phyloP scores from a whole-genome alignment of 1,140 invertebrate genomes.

The Drosophila melanogaster region Release_6_plus_ISO1_MT NT_037436.4:8577001-8577500 shows the following conservation, averaged over 20 bases:
- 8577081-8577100: slow-evolving; percentile 44
- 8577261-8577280: slow-evolving; percentile 70
- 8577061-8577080: slow-evolving; percentile 12
- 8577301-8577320: slow-evolving; percentile 57
- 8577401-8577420: slow-evolving; percentile 14
- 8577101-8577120: slow-evolving; percentile 77
- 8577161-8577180: slow-evolving; percentile 66
- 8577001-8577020: slow-evolving; percentile 37
- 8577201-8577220: slow-evolving; percentile 21
- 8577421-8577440: slow-evolving; percentile 40
- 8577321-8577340: slow-evolving; percentile 9
- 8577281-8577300: slow-evolving; percentile 50
- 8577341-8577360: slow-evolving; percentile 24
- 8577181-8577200: slow-evolving; percentile 41
- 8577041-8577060: slow-evolving; percentile 8
- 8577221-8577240: background rate
- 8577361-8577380: slow-evolving; percentile 54
- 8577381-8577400: slow-evolving; percentile 56
- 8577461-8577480: slow-evolving; percentile 8
- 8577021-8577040: no score
- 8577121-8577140: slow-evolving; percentile 69
- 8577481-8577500: slow-evolving; percentile 33
- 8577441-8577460: slow-evolving; percentile 49
- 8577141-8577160: slow-evolving; percentile 35
- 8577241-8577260: slow-evolving; percentile 16